A percentile compares a stretch with the other conserved stretches of the same genome.
These are phyloP conservation scores for Drosophila carrolli DNA, from an alignment of 1,140 invertebrate genomes.

Conservation along the genomic window DNA sequence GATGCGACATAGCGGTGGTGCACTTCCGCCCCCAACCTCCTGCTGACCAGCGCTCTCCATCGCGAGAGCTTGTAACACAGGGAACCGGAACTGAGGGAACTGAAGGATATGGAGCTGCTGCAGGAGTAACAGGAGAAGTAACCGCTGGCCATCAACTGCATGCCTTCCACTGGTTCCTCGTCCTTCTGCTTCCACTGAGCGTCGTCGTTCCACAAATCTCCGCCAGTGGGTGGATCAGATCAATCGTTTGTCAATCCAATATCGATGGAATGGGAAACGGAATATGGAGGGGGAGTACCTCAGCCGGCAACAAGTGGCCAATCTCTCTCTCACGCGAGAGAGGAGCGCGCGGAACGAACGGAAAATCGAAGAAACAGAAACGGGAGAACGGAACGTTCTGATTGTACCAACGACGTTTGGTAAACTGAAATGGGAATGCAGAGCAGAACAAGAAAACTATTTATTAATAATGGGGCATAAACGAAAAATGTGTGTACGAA, in stretches of 20 bases:
- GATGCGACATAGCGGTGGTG: slow-evolving; percentile 67
- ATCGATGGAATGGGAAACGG: slow-evolving; percentile 6
- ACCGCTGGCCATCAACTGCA: slow-evolving; percentile 66
- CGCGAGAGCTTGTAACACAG: slow-evolving; percentile 6
- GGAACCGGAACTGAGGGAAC: slow-evolving; percentile 3
- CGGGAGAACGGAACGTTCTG: slow-evolving; percentile 33
- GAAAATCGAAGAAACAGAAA: slow-evolving; percentile 34
- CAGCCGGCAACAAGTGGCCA: slow-evolving; percentile 42
- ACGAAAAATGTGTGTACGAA: slow-evolving; percentile 43
- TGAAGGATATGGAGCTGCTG: slow-evolving; percentile 24
- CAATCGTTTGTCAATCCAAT: slow-evolving; percentile 11
- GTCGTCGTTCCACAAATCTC: neutral
- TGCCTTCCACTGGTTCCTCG: slow-evolving; percentile 22
- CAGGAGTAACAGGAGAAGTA: slow-evolving; percentile 38
- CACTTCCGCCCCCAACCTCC: slow-evolving; percentile 19
- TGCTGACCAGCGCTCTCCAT: slow-evolving; percentile 28
- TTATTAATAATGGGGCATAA: slow-evolving; percentile 78
- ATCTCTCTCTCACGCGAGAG: slow-evolving; percentile 10
- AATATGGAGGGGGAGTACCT: neutral
- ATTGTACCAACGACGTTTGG: slow-evolving; percentile 40
- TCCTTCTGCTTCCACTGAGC: neutral
- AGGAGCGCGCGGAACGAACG: slow-evolving; percentile 13
- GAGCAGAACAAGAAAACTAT: slow-evolving; percentile 79
- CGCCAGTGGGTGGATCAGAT: slow-evolving; percentile 16
- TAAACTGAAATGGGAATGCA: slow-evolving; percentile 76